Evolutionary conservation across 2,888 invertebrate genomes (phyloP), one percentile per base, ranked within the genome.

Genomic region (Andrena chrysosceles): DNA sequence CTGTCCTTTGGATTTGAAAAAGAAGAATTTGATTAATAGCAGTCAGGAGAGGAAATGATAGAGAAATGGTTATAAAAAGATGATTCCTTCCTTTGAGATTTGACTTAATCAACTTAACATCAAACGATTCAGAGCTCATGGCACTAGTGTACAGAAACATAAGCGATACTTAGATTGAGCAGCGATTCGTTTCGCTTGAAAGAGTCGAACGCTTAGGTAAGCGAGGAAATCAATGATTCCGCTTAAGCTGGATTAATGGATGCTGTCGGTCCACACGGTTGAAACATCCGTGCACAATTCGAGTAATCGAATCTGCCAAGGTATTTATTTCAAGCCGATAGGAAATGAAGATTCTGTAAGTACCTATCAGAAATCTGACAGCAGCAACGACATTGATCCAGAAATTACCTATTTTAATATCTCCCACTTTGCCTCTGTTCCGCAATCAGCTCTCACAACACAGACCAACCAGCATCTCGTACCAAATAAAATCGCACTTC

Each of bases 231-330:
- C 83, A 74, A 86, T 86, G 80, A 82, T 88, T 72, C 75, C 83
- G 82, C 72, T 72, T 52, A 81, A 77, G 79, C 84, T 77, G 76
- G 35, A 75, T 83, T 87, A 87, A 89, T 89, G 81, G 86, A 81
- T 59, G 64, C 77, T 56, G 79, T 74, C 78, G 63, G 72, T 78
- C 80, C 83, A 67, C 79, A 85, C 71, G 83, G 49, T 82, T 81
- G 80, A 80, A 88, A 81, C 86, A 84, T 76, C 83, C 88, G 89
- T 87, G 86, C 77, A 90, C 87, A 89, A 90, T 90, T 90, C 84
- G 83, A 49, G 69, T 89, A 88, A 89, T 89, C 87, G 89, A 89
- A 90, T 89, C 81, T 80, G 76, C 60, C 72, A 63, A 56, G 60
- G 49, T 60, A 70, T 78, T 85, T 85, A 76, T 77, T 75, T 78